Evolutionary conservation across 2,888 invertebrate species (phyloP).

Genomic region (Pyrrhosoma nymphula): DNA sequence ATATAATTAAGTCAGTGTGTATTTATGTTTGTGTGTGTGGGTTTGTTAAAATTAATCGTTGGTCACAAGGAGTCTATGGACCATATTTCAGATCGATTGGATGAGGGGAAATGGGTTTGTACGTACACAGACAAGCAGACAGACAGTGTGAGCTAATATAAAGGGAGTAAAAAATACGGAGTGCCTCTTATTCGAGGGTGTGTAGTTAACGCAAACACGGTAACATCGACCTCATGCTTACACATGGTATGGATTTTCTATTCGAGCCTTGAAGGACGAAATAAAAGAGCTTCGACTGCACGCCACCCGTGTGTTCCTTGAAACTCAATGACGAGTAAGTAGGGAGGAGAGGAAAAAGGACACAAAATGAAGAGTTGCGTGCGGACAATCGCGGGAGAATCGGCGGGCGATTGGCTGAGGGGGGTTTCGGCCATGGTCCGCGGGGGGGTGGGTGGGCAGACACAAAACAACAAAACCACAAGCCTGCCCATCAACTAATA

Average conservation of each 20-base stretch:
- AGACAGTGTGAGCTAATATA: too few species aligned
- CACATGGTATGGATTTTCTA: not conserved
- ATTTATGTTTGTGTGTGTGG: too few species aligned
- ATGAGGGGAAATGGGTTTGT: too few species aligned
- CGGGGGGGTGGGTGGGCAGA: not conserved
- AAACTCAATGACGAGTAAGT: not conserved
- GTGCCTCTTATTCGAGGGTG: too few species aligned
- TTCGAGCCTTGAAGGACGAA: not conserved
- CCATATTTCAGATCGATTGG: too few species aligned
- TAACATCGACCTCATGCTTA: too few species aligned
- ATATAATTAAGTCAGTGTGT: too few species aligned
- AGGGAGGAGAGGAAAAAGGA: not conserved
- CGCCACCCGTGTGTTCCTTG: not conserved
- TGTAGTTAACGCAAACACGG: too few species aligned
- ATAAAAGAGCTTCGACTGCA: not conserved
- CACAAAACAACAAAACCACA: not conserved
- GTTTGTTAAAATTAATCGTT: too few species aligned
- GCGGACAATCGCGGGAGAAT: not conserved
- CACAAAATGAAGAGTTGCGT: not conserved
- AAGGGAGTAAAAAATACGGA: too few species aligned
- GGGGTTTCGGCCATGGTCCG: not conserved
- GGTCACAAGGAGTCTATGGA: too few species aligned
- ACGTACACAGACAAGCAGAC: too few species aligned
- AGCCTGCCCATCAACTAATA: not conserved
- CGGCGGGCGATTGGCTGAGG: not conserved